These are phyloP conservation scores for Falco cherrug DNA, from an alignment of 2,797 vertebrate species.

Conservation along the genomic window DNA sequence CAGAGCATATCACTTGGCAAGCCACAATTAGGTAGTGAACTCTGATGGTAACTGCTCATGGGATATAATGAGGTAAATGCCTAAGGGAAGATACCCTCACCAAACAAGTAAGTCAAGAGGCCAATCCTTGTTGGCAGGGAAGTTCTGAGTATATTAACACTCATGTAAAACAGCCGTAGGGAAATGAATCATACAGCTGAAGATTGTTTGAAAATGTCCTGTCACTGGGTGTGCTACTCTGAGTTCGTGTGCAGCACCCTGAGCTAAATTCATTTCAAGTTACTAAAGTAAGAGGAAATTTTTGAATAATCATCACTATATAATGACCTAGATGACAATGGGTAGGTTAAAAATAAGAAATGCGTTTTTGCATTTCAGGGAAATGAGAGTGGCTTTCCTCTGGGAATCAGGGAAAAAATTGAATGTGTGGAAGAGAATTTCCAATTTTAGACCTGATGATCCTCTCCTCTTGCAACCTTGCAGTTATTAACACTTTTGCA, in stretches of 20 bases:
- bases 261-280: conserved; percentile 34
- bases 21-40: background rate
- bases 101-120: conserved; percentile 35
- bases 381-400: conserved; percentile 35
- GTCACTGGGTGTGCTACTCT: background rate
- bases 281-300: conserved; percentile 26
- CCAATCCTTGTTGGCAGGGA: conserved; percentile 37
- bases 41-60: conserved; percentile 2
- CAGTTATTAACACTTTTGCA: background rate
- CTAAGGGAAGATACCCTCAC: background rate
- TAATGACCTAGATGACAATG: conserved; percentile 46
- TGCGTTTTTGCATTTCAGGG: conserved; percentile 3
- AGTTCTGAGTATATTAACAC: conserved; percentile 4
- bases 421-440: conserved; percentile 40
- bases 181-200: conserved; percentile 14
- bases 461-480: background rate
- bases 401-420: background rate
- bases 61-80: background rate
- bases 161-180: conserved; percentile 18
- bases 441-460: conserved; percentile 24
- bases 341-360: conserved; percentile 57
- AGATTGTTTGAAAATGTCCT: conserved; percentile 34
- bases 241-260: background rate
- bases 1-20: background rate
- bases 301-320: conserved; percentile 1